These are phyloP conservation scores for Trochalopteron elliotii DNA, from an alignment of 2,113 vertebrate species.

Conservation along the genomic window DNA sequence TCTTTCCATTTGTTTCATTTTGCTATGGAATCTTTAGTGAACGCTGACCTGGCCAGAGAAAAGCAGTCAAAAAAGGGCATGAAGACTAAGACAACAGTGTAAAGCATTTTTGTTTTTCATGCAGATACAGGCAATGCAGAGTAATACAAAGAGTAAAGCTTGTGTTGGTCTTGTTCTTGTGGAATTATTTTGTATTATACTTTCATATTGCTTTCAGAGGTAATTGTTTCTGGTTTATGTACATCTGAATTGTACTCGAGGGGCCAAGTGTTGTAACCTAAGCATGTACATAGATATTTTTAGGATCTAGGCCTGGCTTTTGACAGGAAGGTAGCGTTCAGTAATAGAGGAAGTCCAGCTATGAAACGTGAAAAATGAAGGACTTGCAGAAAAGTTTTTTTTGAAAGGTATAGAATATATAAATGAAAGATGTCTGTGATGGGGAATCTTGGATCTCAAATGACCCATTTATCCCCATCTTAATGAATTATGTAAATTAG, in stretches of 20 bases:
- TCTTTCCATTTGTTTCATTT: background rate
- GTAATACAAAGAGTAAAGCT: background rate
- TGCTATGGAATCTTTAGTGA: background rate
- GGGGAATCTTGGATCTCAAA: background rate
- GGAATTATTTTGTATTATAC: background rate
- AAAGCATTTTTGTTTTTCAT: background rate
- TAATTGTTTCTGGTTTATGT: background rate
- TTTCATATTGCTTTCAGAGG: background rate
- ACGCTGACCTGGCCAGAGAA: background rate
- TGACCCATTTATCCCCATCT: background rate
- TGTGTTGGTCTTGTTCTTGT: fast-evolving
- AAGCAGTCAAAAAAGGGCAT: background rate
- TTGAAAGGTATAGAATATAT: background rate
- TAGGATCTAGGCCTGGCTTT: background rate
- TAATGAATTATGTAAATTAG: background rate
- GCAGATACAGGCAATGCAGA: background rate
- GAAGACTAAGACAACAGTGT: background rate
- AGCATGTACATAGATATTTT: background rate
- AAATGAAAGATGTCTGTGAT: background rate
- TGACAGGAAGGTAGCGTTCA: background rate
- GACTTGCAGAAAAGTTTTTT: background rate
- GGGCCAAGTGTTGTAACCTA: fast-evolving
- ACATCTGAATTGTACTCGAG: background rate
- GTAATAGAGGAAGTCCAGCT: background rate
- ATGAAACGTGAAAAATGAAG: background rate